These are phyloP conservation scores for Atethmia centrago DNA, from an alignment of 2,888 invertebrate species.

Conservation along the genomic window DNA sequence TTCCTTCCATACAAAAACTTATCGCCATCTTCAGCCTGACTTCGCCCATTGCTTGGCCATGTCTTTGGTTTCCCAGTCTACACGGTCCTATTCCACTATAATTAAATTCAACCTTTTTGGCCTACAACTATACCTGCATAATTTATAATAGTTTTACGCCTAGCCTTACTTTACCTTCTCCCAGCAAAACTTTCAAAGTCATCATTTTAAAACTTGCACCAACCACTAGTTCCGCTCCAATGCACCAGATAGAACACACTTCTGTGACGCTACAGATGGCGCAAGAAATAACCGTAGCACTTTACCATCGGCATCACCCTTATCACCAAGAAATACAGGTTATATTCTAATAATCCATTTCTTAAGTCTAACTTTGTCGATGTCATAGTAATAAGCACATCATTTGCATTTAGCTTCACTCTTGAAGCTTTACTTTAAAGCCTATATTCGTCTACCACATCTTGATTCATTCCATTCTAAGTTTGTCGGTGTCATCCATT, in stretches of 20 bases:
- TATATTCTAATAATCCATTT: constrained; percentile 19
- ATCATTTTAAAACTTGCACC: constrained; percentile 57
- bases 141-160: constrained; percentile 5
- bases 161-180: background rate
- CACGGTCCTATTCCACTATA: too few relatives aligned
- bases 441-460: constrained; percentile 16
- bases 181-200: constrained; percentile 21
- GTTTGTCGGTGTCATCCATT: constrained; percentile 53
- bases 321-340: constrained; percentile 34
- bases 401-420: background rate
- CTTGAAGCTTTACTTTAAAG: constrained; percentile 23
- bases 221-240: constrained; percentile 70
- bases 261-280: constrained; percentile 73
- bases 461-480: background rate
- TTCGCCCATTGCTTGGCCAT: too few relatives aligned
- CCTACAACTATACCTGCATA: background rate
- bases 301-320: background rate
- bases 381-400: constrained; percentile 34
- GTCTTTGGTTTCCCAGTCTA: too few relatives aligned
- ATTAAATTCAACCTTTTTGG: too few relatives aligned
- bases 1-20: too few relatives aligned
- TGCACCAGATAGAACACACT: constrained; percentile 70
- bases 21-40: too few relatives aligned
- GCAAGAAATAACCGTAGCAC: constrained; percentile 52
- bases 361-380: constrained; percentile 36